Conservation (phyloP, 2,797 vertebrate species). For the Enteromius mattozi region DNA sequence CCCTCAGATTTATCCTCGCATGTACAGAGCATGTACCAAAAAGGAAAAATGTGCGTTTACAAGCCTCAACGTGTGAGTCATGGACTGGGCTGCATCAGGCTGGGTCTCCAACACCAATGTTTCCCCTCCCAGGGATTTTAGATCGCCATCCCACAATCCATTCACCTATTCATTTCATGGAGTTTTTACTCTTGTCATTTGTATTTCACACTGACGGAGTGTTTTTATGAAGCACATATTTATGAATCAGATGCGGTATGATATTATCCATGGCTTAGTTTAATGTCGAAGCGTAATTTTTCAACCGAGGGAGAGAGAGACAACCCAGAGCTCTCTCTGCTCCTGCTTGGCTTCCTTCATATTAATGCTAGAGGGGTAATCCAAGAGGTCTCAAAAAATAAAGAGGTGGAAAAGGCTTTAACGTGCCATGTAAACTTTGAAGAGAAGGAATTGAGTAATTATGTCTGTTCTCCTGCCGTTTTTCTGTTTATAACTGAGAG, state of each 20-base stretch:
- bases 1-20: not conserved
- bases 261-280: conserved; percentile 31
- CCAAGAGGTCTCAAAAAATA: conserved; percentile 60
- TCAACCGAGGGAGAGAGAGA: not conserved
- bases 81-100: not conserved
- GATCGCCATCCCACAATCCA: not conserved
- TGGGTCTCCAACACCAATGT: conserved; percentile 14
- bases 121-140: conserved; percentile 11
- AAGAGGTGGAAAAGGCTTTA: conserved; percentile 77
- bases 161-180: conserved; percentile 12
- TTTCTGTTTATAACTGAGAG: conserved; percentile 75
- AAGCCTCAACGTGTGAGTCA: conserved; percentile 14
- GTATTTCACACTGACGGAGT: not conserved
- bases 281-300: conserved; percentile 14
- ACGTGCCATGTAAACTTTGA: conserved; percentile 76
- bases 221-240: conserved; percentile 7
- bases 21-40: conserved; percentile 32
- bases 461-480: conserved; percentile 64
- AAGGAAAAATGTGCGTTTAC: conserved; percentile 22
- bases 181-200: conserved; percentile 12
- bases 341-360: conserved; percentile 52
- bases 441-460: conserved; percentile 75
- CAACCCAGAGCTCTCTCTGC: conserved; percentile 33
- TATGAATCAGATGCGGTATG: conserved; percentile 12
- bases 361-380: conserved; percentile 51